Evolutionary conservation across 2,797 vertebrate genomes (phyloP), one percentile per base, ranked within the genome.

Genomic region (Valencia hispanica): DNA sequence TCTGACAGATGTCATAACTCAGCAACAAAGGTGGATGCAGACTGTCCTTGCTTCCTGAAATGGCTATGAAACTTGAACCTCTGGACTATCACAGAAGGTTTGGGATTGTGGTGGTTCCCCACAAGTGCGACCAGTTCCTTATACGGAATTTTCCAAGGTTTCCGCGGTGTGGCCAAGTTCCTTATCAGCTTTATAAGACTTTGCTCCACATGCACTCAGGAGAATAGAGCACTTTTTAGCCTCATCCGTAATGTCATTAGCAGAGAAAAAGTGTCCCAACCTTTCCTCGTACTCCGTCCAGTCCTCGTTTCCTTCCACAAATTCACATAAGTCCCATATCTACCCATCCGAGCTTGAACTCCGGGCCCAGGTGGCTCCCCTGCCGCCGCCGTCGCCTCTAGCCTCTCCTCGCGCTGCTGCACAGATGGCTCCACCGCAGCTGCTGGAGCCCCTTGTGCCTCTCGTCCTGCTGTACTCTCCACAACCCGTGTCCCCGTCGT

Each of bases 191-290:
- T n/a, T n/a, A n/a, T n/a, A n/a, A n/a, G n/a, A n/a, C n/a, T 63
- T 20, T 34, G 30, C 25, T 1, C 53, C 59, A 18, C 30, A 63
- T 14, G 5, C 51, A 27, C 50, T 55, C 50, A n/a, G n/a, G n/a
- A n/a, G n/a, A n/a, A n/a, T n/a, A n/a, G n/a, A n/a, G 20, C 3
- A 8, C 70, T 55, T 72, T 10, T 55, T 72, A 14, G 50, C 48
- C 50, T 72, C 51, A 2, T 72, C 50, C 1, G 68, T 70, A n/a
- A 70, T 66, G 1, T 11, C 70, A 69, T 82, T 72, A 27, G 72
- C 75, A 25, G 0, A 0, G 25, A 71, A 74, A 78, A 78, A 51
- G 51, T 68, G 41, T 69, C 50, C 72, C 32, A 79, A 55, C 47
- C 73, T 72, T 25, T 73, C 68, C 27, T 70, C 59, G 15, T 79